Conservation (phyloP, 2,113 vertebrate genomes). For the Cettia cetti region DNA sequence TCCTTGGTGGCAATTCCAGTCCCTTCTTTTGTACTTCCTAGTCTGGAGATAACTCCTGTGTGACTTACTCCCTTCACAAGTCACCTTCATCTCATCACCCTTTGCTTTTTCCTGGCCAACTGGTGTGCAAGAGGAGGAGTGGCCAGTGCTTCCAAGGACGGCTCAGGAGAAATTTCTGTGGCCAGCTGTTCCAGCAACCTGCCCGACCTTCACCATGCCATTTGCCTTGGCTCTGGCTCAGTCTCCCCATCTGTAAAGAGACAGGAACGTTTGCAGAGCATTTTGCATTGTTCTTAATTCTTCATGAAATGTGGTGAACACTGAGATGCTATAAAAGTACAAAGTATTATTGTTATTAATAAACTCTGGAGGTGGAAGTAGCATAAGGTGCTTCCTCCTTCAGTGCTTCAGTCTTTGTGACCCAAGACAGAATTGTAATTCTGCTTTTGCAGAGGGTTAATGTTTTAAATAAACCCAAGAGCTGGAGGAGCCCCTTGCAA, state of each 20-base stretch:
- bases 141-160: background rate
- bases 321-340: conserved; percentile 41
- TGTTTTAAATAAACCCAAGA: conserved; percentile 1
- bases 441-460: background rate
- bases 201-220: conserved; percentile 30
- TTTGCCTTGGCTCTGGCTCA: conserved; percentile 47
- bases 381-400: background rate
- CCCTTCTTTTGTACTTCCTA: background rate
- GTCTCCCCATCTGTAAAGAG: conserved; percentile 30
- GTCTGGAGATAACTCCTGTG: background rate
- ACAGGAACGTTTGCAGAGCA: conserved; percentile 30
- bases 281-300: conserved; percentile 35
- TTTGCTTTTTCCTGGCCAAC: conserved; percentile 4
- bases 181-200: background rate
- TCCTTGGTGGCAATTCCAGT: background rate
- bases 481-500: background rate
- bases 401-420: conserved; percentile 15
- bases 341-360: conserved; percentile 30
- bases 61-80: background rate
- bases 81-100: background rate
- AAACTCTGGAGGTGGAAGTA: conserved; percentile 31
- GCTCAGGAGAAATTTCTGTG: background rate
- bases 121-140: background rate
- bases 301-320: conserved; percentile 34
- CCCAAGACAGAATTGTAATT: background rate